Conservation (phyloP, 2,888 invertebrate species). For the Polymixis lichenea region DNA sequence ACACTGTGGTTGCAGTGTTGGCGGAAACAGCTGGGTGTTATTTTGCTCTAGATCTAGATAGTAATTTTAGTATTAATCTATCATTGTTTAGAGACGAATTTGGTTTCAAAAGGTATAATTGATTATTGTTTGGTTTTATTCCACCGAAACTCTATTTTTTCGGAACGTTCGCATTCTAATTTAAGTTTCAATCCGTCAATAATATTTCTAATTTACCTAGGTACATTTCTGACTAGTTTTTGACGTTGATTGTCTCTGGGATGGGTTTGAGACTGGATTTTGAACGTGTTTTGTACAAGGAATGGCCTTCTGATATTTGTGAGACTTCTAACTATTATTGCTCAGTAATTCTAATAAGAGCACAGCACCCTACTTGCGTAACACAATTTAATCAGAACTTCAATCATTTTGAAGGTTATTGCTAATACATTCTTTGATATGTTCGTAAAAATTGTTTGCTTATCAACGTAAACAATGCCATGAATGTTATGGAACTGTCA, state of each 20-base stretch:
- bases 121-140: not conserved
- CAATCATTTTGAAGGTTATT: too few species aligned
- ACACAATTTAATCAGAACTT: too few species aligned
- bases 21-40: slow-evolving; percentile 55
- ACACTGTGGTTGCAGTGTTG: slow-evolving; percentile 57
- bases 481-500: too few species aligned
- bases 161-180: too few species aligned
- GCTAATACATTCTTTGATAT: too few species aligned
- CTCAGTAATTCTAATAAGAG: not conserved
- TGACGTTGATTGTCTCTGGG: not conserved
- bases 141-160: too few species aligned
- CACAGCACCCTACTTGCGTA: too few species aligned
- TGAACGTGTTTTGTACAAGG: not conserved
- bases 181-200: not conserved
- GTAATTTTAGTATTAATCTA: not conserved
- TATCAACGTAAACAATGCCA: too few species aligned
- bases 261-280: not conserved
- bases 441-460: too few species aligned
- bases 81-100: not conserved
- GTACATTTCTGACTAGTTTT: not conserved
- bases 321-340: not conserved
- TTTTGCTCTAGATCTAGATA: slow-evolving; percentile 5
- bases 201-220: not conserved
- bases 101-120: not conserved
- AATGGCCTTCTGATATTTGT: not conserved